Conservation (phyloP, 1,140 invertebrate genomes). For the Heliconius himera region DNA sequence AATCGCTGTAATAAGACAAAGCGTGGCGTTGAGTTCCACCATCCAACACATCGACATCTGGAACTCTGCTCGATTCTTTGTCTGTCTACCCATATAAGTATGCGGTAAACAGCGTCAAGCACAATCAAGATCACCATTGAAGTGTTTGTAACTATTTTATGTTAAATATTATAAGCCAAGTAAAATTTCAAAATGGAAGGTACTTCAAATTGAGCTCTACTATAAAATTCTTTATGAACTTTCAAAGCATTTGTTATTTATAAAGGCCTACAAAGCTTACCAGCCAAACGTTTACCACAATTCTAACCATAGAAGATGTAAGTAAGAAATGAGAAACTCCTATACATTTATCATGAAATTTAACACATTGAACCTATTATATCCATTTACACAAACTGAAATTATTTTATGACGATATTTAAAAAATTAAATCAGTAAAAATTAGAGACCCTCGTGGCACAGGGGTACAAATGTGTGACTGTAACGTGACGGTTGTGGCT, state of each 20-base stretch:
- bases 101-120: no score
- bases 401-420: not conserved
- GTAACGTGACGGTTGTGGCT: no score
- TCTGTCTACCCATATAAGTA: no score
- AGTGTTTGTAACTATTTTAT: no score
- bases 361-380: not conserved
- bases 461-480: no score
- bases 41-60: no score
- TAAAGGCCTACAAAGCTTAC: not conserved
- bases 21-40: no score
- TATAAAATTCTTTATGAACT: not conserved
- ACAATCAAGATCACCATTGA: no score
- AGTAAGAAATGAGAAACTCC: not conserved
- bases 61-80: no score
- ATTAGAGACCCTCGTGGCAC: no score
- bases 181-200: not conserved
- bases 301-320: not conserved
- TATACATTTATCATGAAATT: not conserved
- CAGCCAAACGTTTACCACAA: not conserved
- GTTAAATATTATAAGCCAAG: not conserved
- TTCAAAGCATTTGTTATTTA: not conserved
- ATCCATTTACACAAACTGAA: not conserved
- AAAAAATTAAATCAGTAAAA: no score
- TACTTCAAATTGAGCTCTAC: not conserved
- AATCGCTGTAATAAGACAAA: no score